Percentiles rank a stretch among this genome's conserved stretches.
Conservation (phyloP, 2,797 vertebrate genomes). For the Graptemys geographica region DNA sequence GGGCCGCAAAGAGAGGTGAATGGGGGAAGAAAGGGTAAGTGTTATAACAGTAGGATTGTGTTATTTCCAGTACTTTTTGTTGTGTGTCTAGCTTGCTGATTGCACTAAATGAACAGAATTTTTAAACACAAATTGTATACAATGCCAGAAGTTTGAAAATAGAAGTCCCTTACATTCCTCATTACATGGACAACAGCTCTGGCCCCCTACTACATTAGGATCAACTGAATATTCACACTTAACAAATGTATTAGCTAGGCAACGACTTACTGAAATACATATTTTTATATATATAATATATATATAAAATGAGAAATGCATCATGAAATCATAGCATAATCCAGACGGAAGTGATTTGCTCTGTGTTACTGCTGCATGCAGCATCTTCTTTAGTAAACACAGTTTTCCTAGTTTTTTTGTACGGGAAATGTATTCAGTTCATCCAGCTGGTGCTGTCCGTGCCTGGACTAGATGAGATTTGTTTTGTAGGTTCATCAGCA, state of each 20-base stretch:
- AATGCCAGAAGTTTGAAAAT: background rate
- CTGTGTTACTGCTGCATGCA: background rate
- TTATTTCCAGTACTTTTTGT: background rate
- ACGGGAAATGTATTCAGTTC: accelerated
- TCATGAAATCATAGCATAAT: background rate
- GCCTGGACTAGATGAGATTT: background rate
- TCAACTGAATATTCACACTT: background rate
- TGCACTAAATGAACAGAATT: background rate
- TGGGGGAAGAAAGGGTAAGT: background rate
- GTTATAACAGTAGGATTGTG: background rate
- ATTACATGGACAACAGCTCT: background rate
- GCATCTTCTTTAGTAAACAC: background rate
- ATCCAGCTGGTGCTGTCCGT: background rate
- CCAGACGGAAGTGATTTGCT: background rate
- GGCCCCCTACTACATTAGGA: background rate
- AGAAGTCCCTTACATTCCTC: background rate
- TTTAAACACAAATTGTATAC: background rate
- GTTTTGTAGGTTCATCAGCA: background rate
- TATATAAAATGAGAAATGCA: background rate
- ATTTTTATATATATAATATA: no score
- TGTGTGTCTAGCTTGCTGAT: accelerated
- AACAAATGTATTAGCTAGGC: background rate
- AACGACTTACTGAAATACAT: background rate
- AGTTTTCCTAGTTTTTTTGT: background rate
- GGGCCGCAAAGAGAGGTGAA: background rate